phyloP scores from a whole-genome alignment of 2,113 vertebrate species.

The Aspidoscelis tigris region DNA sequence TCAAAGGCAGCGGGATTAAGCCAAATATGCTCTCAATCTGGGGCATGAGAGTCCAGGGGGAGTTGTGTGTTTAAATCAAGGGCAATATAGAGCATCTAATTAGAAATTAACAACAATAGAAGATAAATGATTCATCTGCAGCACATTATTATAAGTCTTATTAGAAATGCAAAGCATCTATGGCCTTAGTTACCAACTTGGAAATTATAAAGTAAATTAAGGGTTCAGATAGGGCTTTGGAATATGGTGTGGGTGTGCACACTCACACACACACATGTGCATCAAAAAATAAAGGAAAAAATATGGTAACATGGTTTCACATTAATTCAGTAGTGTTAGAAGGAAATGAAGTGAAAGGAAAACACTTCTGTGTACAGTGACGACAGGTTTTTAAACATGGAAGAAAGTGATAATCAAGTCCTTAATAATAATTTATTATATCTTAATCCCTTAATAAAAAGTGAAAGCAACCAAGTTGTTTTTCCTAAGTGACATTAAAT shows the following conservation, averaged over 20 bases:
- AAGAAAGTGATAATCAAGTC: slow-evolving; percentile 7
- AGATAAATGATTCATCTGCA: slow-evolving; percentile 28
- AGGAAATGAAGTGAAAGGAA: not conserved
- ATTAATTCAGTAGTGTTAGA: not conserved
- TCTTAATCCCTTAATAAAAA: not conserved
- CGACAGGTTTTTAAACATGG: slow-evolving; percentile 10
- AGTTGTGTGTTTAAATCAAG: slow-evolving; percentile 35
- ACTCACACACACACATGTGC: not conserved
- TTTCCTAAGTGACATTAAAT: not conserved
- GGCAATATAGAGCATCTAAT: slow-evolving; percentile 11
- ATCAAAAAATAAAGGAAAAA: not conserved
- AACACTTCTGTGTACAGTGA: not conserved
- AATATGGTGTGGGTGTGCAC: not conserved
- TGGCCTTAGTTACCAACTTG: slow-evolving; percentile 27
- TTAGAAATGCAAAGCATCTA: slow-evolving; percentile 33
- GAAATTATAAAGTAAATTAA: slow-evolving; percentile 25
- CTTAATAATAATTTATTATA: not conserved
- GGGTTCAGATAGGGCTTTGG: not conserved
- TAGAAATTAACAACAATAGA: slow-evolving; percentile 30
- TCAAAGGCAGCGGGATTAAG: slow-evolving; percentile 25
- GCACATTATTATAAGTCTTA: slow-evolving; percentile 35
- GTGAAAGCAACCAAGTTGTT: slow-evolving; percentile 5
- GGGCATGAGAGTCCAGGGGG: not conserved
- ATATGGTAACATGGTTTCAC: not conserved
- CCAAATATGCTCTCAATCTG: slow-evolving; percentile 32